These are phyloP conservation scores for Volucella bombylans DNA, from an alignment of 2,888 invertebrate genomes.

Conservation along the genomic window DNA sequence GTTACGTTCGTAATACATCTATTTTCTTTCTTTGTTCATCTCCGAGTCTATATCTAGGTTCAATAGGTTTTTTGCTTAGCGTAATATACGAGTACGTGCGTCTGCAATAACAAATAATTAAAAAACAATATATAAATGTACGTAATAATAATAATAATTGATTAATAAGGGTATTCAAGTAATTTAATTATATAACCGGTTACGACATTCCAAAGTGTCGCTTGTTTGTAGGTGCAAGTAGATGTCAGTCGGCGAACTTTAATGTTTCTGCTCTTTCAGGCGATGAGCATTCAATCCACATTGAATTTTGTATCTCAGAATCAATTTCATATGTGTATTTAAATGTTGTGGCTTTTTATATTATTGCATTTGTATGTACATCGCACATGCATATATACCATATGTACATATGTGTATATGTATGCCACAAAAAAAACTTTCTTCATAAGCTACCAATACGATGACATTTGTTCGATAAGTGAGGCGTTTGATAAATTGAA, in stretches of 20 bases:
- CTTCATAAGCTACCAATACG: neutral
- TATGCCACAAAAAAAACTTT: too few relatives aligned
- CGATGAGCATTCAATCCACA: neutral
- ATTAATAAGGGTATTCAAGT: constrained; percentile 23
- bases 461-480: neutral
- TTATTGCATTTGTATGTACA: too few relatives aligned
- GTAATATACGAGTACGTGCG: too few relatives aligned
- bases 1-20: too few relatives aligned
- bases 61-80: too few relatives aligned
- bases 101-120: too few relatives aligned
- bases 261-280: neutral
- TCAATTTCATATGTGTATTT: neutral
- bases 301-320: constrained; percentile 7
- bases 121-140: too few relatives aligned
- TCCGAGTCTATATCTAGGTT: too few relatives aligned
- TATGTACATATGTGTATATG: too few relatives aligned
- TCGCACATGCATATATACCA: too few relatives aligned
- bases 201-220: constrained; percentile 10
- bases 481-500: constrained; percentile 25
- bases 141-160: constrained; percentile 10
- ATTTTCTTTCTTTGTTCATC: too few relatives aligned
- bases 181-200: constrained; percentile 19
- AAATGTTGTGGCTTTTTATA: constrained; percentile 1
- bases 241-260: neutral
- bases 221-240: neutral